phyloP scores from a whole-genome alignment of 2,113 vertebrate genomes.

The Xenopus laevis region DNA sequence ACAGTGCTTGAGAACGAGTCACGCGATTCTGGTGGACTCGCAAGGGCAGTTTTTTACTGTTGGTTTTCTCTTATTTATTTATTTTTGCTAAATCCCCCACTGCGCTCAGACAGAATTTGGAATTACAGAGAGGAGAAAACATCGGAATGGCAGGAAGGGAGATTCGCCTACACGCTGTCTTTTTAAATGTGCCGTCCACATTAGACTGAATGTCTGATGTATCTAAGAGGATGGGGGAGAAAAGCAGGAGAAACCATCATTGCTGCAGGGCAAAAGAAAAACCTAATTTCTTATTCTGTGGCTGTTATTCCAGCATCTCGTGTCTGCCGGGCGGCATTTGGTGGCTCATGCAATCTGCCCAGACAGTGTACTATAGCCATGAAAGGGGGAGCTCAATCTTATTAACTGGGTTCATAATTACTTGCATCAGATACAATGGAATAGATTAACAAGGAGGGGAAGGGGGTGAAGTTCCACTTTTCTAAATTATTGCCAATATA shows the following conservation, averaged over 20 bases:
- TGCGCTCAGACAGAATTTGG: conserved; percentile 18
- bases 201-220: conserved; percentile 22
- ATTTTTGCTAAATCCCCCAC: conserved; percentile 18
- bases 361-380: too few species aligned
- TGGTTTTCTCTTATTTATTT: conserved; percentile 3
- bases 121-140: conserved; percentile 22
- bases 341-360: conserved; percentile 12
- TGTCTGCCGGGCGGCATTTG: too few species aligned
- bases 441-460: too few species aligned
- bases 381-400: too few species aligned
- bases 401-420: not conserved
- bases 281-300: not conserved
- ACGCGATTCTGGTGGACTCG: too few species aligned
- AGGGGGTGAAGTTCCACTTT: too few species aligned
- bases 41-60: too few species aligned
- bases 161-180: conserved; percentile 31
- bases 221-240: not conserved
- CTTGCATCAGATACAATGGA: not conserved
- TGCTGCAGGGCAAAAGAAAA: conserved; percentile 9
- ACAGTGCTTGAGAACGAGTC: too few species aligned
- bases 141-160: not conserved
- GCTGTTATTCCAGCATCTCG: not conserved
- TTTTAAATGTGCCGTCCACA: conserved; percentile 28
- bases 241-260: conserved; percentile 14
- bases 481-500: too few species aligned